These are phyloP conservation scores for Antitype chi DNA, from an alignment of 2,888 invertebrate genomes.

Conservation along the genomic window DNA sequence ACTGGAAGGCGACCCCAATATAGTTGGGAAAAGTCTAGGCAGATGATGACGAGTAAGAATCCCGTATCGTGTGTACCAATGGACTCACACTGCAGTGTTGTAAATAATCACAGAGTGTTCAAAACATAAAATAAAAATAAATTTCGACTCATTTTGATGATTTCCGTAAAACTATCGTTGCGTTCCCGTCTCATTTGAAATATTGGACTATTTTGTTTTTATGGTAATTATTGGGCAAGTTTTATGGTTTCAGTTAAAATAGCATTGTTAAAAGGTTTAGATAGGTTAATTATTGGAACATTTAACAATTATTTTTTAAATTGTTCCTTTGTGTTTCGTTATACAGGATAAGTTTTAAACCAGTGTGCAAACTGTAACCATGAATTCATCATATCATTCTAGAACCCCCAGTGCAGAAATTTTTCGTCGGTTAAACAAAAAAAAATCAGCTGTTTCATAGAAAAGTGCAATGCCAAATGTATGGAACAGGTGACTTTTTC, in stretches of 20 bases:
- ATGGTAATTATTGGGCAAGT: slow-evolving; percentile 20
- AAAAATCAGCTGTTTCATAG: too few species aligned
- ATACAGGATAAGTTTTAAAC: too few species aligned
- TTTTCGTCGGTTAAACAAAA: too few species aligned
- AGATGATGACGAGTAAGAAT: neutral
- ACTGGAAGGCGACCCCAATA: too few species aligned
- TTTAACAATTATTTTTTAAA: too few species aligned
- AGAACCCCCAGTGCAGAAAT: too few species aligned
- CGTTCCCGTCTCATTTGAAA: slow-evolving; percentile 32
- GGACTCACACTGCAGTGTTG: slow-evolving; percentile 27
- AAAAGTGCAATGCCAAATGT: too few species aligned
- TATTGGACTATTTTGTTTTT: slow-evolving; percentile 27
- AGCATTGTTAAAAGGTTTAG: slow-evolving; percentile 15
- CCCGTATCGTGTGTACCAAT: slow-evolving; percentile 27
- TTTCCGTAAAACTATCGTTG: slow-evolving; percentile 57
- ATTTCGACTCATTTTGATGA: slow-evolving; percentile 58
- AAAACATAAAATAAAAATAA: slow-evolving; percentile 62
- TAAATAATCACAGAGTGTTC: slow-evolving; percentile 62
- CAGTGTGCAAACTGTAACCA: too few species aligned
- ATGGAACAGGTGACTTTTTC: too few species aligned
- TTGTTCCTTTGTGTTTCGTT: too few species aligned
- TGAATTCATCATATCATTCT: too few species aligned
- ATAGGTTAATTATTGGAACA: neutral
- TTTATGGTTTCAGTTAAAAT: neutral
- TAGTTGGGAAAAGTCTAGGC: too few species aligned